phyloP scores from a whole-genome alignment of 2,113 vertebrate genomes.

The Triplophysa dalaica region DNA sequence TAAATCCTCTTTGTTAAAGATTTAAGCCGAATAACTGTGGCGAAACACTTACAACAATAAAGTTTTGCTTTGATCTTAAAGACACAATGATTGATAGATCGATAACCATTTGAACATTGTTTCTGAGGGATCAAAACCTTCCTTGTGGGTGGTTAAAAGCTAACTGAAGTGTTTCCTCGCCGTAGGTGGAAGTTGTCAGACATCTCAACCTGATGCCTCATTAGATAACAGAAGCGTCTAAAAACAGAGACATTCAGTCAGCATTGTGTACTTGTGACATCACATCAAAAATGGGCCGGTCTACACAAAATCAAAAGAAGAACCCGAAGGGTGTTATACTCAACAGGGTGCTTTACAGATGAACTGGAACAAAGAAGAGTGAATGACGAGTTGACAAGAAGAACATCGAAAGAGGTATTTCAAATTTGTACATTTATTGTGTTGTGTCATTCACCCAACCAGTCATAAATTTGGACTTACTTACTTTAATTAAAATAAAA shows the following conservation, averaged over 20 bases:
- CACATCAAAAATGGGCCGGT: not conserved
- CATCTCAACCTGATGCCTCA: not conserved
- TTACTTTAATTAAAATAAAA: too few species aligned
- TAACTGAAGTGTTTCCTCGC: not conserved
- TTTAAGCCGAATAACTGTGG: too few species aligned
- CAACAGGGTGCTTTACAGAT: not conserved
- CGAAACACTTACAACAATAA: too few species aligned
- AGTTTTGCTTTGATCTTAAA: too few species aligned
- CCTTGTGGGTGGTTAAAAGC: not conserved
- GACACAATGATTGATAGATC: too few species aligned
- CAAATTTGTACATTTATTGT: too few species aligned
- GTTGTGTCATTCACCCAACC: too few species aligned
- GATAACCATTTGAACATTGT: too few species aligned
- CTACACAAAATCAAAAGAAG: not conserved
- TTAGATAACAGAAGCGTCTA: not conserved
- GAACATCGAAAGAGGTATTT: conserved; percentile 5
- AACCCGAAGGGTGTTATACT: too few species aligned
- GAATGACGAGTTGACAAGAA: not conserved
- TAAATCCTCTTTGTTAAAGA: too few species aligned
- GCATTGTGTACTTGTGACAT: not conserved
- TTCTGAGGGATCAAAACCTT: not conserved
- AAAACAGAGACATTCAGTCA: not conserved
- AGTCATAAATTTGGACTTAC: too few species aligned
- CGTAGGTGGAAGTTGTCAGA: conserved; percentile 21
- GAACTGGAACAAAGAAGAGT: not conserved